A percentile compares a stretch with the other conserved stretches of the same genome.
These are phyloP conservation scores for Danaus chrysippus DNA, from an alignment of 2,888 invertebrate genomes.

Conservation along the genomic window DNA sequence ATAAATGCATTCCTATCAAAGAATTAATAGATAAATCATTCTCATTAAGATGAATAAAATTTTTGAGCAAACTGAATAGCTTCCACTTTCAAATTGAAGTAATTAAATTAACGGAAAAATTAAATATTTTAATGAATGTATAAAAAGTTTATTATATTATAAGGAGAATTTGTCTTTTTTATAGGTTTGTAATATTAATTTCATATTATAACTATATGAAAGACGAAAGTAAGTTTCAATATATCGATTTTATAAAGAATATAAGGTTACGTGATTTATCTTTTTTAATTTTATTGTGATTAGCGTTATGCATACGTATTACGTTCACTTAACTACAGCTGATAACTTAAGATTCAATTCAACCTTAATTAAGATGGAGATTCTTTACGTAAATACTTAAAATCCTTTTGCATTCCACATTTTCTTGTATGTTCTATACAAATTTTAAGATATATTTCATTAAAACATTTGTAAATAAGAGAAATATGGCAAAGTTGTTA, in stretches of 20 bases:
- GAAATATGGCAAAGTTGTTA: conserved; percentile 73
- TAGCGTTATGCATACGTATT: conserved; percentile 39
- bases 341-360: conserved; percentile 48
- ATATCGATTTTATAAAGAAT: too few relatives aligned
- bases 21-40: too few relatives aligned
- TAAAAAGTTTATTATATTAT: too few relatives aligned
- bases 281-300: conserved; percentile 30
- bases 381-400: neutral
- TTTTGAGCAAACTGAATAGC: too few relatives aligned
- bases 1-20: neutral
- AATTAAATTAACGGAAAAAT: too few relatives aligned
- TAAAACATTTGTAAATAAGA: conserved; percentile 61
- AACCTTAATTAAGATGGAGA: conserved; percentile 35
- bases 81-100: too few relatives aligned
- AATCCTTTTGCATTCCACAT: conserved; percentile 15
- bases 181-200: too few relatives aligned
- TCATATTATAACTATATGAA: too few relatives aligned
- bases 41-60: too few relatives aligned
- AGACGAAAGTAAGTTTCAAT: too few relatives aligned
- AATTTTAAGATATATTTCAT: conserved; percentile 39
- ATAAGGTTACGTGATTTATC: conserved; percentile 15
- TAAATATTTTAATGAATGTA: too few relatives aligned
- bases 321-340: conserved; percentile 37
- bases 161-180: too few relatives aligned
- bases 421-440: conserved; percentile 35